Evolutionary conservation across 2,888 invertebrate genomes (phyloP), one percentile per base, ranked within the genome.

Genomic region (Lissocephala sabroskyi): DNA sequence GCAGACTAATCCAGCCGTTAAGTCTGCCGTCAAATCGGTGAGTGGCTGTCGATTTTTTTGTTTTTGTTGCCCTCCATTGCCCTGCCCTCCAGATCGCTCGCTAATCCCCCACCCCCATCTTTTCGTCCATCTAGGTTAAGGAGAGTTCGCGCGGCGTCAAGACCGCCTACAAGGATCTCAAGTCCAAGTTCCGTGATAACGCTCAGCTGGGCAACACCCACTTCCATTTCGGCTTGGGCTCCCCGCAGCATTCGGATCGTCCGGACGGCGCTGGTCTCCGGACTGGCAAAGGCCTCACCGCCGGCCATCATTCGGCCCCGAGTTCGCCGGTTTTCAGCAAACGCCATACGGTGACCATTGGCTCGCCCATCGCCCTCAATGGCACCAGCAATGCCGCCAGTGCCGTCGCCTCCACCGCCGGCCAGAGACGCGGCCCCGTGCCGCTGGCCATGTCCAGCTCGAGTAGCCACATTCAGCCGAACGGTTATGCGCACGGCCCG

Each of bases 1-100:
- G 80, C 88, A 95, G 95, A 94, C 96, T 65, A 96, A 96, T 87
- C 96, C 96, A 79, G 95, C 95, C 80, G 91, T 96, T 86, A 95
- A 94, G 87, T 93, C 92, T 85, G 96, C 96, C 80, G 95, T 96
- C 52, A 94, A 95, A 89, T 91, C 94, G 88, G 96, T 96, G 90
- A 94, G 93, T 92, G 83, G 80, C 68, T 37, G 7, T 41, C 11
- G 17, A 4, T 28, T 6, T 11, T 28, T 26, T 17, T 37, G 18
- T 43, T 28, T 11, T 17, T 41, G 26, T 40, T 17, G 11, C n/a
- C n/a, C 14, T 11, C 26, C n/a, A 26, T 7, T 17, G 16, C 17
- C 17, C 30, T 33, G 9, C 17, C 6, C 10, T 11, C 17, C 9
- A 3, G 10, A 13, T 37, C 10, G 6, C 16, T 13, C 13, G 37